phyloP scores from a whole-genome alignment of 2,888 invertebrate genomes.

The Epinotia demarniana region DNA sequence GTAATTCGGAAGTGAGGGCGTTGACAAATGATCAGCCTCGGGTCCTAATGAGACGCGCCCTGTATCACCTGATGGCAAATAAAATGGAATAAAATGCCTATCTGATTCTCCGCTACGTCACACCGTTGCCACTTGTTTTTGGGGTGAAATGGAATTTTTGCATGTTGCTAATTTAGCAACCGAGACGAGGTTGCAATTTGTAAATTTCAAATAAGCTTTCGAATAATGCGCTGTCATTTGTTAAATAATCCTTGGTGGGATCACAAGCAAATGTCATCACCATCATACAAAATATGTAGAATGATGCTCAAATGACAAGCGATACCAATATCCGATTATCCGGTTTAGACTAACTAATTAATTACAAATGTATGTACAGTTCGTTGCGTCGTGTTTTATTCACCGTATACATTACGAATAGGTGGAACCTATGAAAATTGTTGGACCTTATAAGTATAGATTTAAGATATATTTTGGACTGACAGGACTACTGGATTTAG shows the following conservation, averaged over 20 bases:
- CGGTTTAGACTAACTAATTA: slow-evolving; percentile 28
- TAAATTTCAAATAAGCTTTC: slow-evolving; percentile 30
- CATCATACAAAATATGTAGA: not conserved
- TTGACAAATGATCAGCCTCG: slow-evolving; percentile 75
- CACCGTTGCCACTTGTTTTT: slow-evolving; percentile 29
- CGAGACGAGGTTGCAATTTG: slow-evolving; percentile 39
- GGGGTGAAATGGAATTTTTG: slow-evolving; percentile 30
- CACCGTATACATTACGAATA: slow-evolving; percentile 1
- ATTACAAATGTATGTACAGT: slow-evolving; percentile 20
- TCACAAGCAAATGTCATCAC: slow-evolving; percentile 4
- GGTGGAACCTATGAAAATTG: not conserved
- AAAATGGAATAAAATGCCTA: slow-evolving; percentile 60
- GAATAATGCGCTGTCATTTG: slow-evolving; percentile 32
- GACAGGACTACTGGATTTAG: slow-evolving; percentile 10
- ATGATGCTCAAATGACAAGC: slow-evolving; percentile 14
- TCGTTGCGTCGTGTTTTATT: slow-evolving; percentile 23
- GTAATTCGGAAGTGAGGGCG: slow-evolving; percentile 69
- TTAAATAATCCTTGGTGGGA: slow-evolving; percentile 26
- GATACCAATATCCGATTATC: slow-evolving; percentile 24
- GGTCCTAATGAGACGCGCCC: slow-evolving; percentile 71
- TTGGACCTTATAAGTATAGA: not conserved
- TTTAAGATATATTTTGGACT: slow-evolving; percentile 23
- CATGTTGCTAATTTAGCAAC: slow-evolving; percentile 25
- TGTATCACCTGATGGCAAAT: slow-evolving; percentile 69
- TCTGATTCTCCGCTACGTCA: slow-evolving; percentile 52